Percentiles rank a stretch among this genome's conserved stretches.
phyloP scores from a whole-genome alignment of 2,888 invertebrate genomes.

The Candidula unifasciata region DNA sequence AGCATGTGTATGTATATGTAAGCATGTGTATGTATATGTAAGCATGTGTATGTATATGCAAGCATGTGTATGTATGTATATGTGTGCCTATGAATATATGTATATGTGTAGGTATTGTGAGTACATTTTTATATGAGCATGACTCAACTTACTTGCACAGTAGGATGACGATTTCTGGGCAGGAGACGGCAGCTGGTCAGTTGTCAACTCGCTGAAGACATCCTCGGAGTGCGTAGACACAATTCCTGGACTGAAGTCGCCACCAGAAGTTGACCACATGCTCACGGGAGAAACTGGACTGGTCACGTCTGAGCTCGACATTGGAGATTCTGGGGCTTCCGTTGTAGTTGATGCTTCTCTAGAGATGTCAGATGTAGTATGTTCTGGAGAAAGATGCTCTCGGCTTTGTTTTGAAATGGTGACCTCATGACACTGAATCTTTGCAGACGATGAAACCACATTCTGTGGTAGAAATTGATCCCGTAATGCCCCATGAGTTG shows the following conservation, averaged over 20 bases:
- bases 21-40: too few species aligned
- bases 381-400: not conserved
- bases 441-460: too few species aligned
- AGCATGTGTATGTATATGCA: too few species aligned
- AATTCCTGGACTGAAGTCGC: not conserved
- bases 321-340: too few species aligned
- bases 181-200: not conserved
- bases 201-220: not conserved
- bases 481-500: too few species aligned
- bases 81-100: too few species aligned
- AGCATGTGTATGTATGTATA: too few species aligned
- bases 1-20: too few species aligned
- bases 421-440: too few species aligned
- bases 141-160: slow-evolving; percentile 33
- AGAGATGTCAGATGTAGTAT: not conserved
- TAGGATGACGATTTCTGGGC: not conserved
- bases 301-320: not conserved
- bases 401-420: not conserved
- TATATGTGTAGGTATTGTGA: too few species aligned
- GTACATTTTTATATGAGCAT: too few species aligned
- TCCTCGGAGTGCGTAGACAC: not conserved
- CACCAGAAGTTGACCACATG: not conserved
- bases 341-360: not conserved
- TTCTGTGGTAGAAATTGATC: too few species aligned
- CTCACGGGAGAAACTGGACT: not conserved